Conservation (phyloP, 1,140 invertebrate genomes). For the Drosophila repleta region DNA sequence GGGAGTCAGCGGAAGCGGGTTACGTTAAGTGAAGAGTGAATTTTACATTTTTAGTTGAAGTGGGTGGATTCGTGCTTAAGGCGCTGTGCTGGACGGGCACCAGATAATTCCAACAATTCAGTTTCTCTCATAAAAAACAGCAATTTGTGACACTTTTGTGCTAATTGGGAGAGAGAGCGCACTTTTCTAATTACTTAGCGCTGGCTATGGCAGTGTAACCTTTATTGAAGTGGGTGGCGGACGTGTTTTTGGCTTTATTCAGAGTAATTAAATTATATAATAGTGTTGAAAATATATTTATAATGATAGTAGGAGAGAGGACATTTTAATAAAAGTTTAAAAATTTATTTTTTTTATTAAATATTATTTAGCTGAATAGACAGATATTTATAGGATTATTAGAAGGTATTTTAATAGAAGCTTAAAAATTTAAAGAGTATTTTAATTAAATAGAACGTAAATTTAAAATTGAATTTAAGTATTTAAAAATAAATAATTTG, state of each 20-base stretch:
- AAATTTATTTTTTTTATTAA: too few relatives aligned
- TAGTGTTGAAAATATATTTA: too few relatives aligned
- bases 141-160: slow-evolving; percentile 56
- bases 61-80: slow-evolving; percentile 63
- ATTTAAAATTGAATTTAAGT: too few relatives aligned
- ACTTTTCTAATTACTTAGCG: slow-evolving; percentile 65
- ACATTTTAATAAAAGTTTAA: too few relatives aligned
- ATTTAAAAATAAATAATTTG: background rate
- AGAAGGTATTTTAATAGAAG: too few relatives aligned
- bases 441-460: too few relatives aligned
- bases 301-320: too few relatives aligned
- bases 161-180: slow-evolving; percentile 51
- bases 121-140: slow-evolving; percentile 27
- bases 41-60: slow-evolving; percentile 51
- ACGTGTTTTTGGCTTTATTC: slow-evolving; percentile 72
- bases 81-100: slow-evolving; percentile 6
- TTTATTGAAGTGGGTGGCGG: slow-evolving; percentile 40
- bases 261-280: background rate
- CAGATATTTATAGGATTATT: too few relatives aligned
- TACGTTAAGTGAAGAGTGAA: slow-evolving; percentile 11
- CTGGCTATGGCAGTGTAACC: slow-evolving; percentile 39
- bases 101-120: slow-evolving; percentile 7
- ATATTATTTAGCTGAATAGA: too few relatives aligned
- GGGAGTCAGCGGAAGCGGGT: too few relatives aligned
- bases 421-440: too few relatives aligned